These are phyloP conservation scores for Ctenomys sociabilis DNA, from an alignment of 2,113 vertebrate species.

Conservation along the genomic window DNA sequence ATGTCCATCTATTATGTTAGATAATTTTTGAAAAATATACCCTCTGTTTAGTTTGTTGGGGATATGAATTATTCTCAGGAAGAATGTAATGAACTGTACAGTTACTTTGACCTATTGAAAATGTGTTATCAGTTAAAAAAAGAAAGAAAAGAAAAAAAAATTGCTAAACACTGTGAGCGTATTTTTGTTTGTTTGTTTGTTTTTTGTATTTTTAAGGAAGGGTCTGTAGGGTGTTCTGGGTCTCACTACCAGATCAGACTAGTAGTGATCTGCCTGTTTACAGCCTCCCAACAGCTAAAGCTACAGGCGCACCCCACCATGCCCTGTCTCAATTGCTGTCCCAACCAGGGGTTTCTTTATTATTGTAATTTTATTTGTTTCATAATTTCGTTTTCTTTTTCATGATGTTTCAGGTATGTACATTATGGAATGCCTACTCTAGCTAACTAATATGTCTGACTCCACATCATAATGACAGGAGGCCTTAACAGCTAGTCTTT, in stretches of 20 bases:
- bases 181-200: too few relatives aligned
- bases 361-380: background rate
- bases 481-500: background rate
- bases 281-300: too few relatives aligned
- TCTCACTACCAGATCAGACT: too few relatives aligned
- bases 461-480: background rate
- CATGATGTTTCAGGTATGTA: background rate
- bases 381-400: too few relatives aligned
- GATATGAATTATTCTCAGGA: constrained; percentile 96
- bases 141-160: too few relatives aligned
- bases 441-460: background rate
- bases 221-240: too few relatives aligned
- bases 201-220: too few relatives aligned
- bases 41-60: constrained; percentile 87
- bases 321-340: too few relatives aligned
- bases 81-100: constrained; percentile 97
- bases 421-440: background rate
- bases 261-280: too few relatives aligned
- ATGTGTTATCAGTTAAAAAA: constrained; percentile 86
- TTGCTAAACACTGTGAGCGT: too few relatives aligned
- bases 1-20: constrained; percentile 85
- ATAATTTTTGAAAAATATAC: constrained; percentile 68
- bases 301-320: too few relatives aligned
- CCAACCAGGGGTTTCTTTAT: background rate
- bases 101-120: constrained; percentile 96